Evolutionary conservation across 1,140 invertebrate species (phyloP).

Genomic region (Venturia canescens): DNA sequence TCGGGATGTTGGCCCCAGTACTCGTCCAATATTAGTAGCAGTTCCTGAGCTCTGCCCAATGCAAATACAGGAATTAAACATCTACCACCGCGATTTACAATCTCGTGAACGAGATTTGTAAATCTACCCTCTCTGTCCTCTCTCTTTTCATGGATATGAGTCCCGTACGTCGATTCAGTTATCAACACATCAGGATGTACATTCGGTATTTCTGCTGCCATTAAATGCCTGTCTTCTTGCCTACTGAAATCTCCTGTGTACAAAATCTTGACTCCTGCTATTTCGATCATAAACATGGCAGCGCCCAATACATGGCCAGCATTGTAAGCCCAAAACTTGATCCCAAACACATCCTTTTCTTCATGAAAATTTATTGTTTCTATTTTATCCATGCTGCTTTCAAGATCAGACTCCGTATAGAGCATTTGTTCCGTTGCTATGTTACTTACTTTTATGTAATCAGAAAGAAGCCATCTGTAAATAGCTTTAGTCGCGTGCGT

Average conservation of each 20-base stretch:
- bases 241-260: slow-evolving; percentile 99
- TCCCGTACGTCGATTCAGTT: slow-evolving; percentile 99
- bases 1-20: slow-evolving; percentile 99
- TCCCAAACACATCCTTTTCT: slow-evolving; percentile 97
- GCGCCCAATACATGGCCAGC: slow-evolving; percentile 99
- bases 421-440: slow-evolving; percentile 98
- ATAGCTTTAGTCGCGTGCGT: slow-evolving; percentile 99
- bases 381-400: slow-evolving; percentile 99
- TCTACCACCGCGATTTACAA: slow-evolving; percentile 95
- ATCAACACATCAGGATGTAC: slow-evolving; percentile 98
- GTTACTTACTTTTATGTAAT: slow-evolving; percentile 99
- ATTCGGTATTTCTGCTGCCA: slow-evolving; percentile 98
- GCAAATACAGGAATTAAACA: slow-evolving; percentile 99
- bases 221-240: slow-evolving; percentile 99
- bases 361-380: slow-evolving; percentile 99
- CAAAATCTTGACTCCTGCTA: slow-evolving; percentile 94
- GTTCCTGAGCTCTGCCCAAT: slow-evolving; percentile 96
- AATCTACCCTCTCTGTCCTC: slow-evolving; percentile 97
- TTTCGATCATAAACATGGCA: slow-evolving; percentile 99
- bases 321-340: slow-evolving; percentile 99
- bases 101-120: slow-evolving; percentile 96
- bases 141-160: slow-evolving; percentile 98
- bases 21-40: slow-evolving; percentile 98
- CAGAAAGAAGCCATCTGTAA: slow-evolving; percentile 98
- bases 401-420: slow-evolving; percentile 97